phyloP scores from a whole-genome alignment of 2,888 invertebrate species.

The Plebejus melissa region DNA sequence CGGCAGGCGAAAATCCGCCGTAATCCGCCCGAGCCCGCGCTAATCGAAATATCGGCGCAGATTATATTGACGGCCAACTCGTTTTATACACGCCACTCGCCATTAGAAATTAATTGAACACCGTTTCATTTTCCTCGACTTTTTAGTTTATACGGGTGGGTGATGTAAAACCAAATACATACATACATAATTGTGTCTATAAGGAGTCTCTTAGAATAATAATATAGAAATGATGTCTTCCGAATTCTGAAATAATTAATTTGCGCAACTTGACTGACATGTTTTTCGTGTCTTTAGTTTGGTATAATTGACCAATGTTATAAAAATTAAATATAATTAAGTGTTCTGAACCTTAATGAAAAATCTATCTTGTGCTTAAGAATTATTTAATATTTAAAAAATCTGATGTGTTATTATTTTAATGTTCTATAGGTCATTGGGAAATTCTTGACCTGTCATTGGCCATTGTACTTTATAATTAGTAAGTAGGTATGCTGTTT shows the following conservation, averaged over 20 bases:
- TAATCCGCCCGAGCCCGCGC: slow-evolving; percentile 69
- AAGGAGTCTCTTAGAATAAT: too few relatives aligned
- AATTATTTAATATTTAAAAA: too few relatives aligned
- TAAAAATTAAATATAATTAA: too few relatives aligned
- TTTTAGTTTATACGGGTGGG: neutral
- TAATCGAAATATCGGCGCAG: slow-evolving; percentile 75
- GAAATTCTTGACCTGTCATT: neutral
- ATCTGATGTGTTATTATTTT: too few relatives aligned
- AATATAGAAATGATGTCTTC: too few relatives aligned
- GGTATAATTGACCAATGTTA: too few relatives aligned
- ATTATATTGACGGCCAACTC: slow-evolving; percentile 56
- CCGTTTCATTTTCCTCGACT: neutral
- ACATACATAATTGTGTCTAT: too few relatives aligned
- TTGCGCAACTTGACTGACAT: too few relatives aligned
- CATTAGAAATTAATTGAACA: slow-evolving; percentile 25
- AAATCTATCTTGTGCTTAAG: too few relatives aligned
- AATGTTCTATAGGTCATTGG: neutral
- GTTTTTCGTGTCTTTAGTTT: too few relatives aligned
- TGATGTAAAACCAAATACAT: neutral
- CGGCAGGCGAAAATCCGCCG: slow-evolving; percentile 71
- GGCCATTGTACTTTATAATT: neutral
- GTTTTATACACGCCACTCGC: slow-evolving; percentile 30
- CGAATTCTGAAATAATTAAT: too few relatives aligned
- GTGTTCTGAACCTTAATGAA: too few relatives aligned
- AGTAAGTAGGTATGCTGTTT: neutral